Conservation (phyloP, 2,888 invertebrate genomes). For the Liposcelis brunnea region DNA sequence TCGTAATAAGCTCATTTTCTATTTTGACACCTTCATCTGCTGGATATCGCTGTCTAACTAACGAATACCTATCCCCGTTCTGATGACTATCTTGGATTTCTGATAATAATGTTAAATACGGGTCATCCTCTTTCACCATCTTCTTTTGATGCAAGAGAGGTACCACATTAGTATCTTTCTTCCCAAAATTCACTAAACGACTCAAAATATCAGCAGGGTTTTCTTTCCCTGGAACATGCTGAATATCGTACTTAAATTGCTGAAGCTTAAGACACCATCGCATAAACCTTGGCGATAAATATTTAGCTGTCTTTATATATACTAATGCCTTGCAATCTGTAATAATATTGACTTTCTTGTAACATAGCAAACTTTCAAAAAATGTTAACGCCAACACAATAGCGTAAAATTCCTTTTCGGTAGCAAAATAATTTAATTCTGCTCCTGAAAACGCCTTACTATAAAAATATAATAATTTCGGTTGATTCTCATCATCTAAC, state of each 20-base stretch:
- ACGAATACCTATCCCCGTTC: no score
- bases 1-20: no score
- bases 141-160: no score
- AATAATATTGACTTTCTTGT: not conserved
- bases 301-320: no score
- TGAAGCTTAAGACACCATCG: not conserved
- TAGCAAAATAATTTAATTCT: slow-evolving; percentile 3
- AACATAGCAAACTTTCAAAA: slow-evolving; percentile 2
- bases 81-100: no score
- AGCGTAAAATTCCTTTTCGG: slow-evolving; percentile 5
- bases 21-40: no score
- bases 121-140: no score
- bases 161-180: no score
- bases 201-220: not conserved
- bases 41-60: no score
- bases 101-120: no score
- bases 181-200: no score
- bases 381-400: not conserved
- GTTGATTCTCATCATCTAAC: not conserved
- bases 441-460: not conserved
- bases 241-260: slow-evolving; percentile 1
- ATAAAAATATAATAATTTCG: slow-evolving; percentile 1
- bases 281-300: no score
- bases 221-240: slow-evolving; percentile 1
- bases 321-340: slow-evolving; percentile 5